These are phyloP conservation scores for Panthera tigris DNA, from an alignment of 2,113 vertebrate species.

Conservation along the genomic window DNA sequence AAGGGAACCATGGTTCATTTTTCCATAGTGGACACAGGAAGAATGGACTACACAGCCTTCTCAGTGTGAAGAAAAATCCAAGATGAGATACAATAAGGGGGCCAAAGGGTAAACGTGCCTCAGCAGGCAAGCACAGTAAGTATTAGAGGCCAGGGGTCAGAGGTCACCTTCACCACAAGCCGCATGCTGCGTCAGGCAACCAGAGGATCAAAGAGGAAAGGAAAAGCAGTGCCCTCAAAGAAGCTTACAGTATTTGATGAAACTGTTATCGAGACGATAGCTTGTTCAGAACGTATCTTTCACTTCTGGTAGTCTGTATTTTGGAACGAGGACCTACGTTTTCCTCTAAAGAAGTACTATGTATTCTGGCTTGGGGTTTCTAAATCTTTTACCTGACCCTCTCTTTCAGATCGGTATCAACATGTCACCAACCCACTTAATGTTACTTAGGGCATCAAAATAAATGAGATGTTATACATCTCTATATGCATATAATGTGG, in stretches of 20 bases:
- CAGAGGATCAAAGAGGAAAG: neutral
- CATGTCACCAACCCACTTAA: neutral
- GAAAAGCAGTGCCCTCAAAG: neutral
- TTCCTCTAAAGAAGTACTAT: neutral
- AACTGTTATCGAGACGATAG: neutral
- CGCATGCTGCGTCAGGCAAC: neutral
- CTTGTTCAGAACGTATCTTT: neutral
- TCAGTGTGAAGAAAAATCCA: neutral
- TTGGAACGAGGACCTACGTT: neutral
- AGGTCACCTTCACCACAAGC: neutral
- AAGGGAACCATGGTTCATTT: neutral
- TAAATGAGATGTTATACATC: neutral
- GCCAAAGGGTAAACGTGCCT: neutral
- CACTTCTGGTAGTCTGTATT: neutral
- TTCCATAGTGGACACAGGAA: neutral
- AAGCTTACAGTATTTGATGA: neutral
- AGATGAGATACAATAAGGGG: neutral
- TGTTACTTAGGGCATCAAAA: neutral
- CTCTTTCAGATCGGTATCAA: neutral
- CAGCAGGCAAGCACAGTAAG: neutral
- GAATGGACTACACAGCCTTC: neutral
- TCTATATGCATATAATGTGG: neutral
- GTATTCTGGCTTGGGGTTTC: neutral
- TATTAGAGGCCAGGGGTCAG: neutral
- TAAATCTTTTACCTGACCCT: neutral